Evolutionary conservation across 2,888 invertebrate genomes (phyloP).

Genomic region (Ichneumoninae sp.): DNA sequence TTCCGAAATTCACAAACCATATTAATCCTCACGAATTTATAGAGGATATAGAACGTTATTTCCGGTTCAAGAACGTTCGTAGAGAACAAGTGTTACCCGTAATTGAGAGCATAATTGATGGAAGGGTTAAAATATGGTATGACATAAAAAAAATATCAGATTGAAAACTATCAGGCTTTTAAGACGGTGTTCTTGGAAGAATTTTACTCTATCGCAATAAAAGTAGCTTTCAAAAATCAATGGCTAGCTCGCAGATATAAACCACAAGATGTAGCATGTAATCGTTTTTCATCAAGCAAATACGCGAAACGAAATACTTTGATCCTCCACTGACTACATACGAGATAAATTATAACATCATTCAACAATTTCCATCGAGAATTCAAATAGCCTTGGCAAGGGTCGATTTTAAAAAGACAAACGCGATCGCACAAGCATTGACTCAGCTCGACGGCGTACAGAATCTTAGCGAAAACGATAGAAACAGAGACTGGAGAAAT

Average conservation of each 20-base stretch:
- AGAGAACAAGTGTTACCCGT: not conserved
- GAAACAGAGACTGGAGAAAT: no score
- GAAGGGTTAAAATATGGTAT: conserved; percentile 42
- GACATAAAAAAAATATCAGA: not conserved
- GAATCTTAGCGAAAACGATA: no score
- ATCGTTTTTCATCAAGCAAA: conserved; percentile 20
- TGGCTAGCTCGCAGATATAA: not conserved
- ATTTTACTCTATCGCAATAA: conserved; percentile 50
- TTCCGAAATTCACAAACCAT: conserved; percentile 29
- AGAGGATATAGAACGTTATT: conserved; percentile 35
- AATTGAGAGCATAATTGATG: conserved; percentile 32
- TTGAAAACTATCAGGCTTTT: conserved; percentile 34
- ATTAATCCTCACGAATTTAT: conserved; percentile 37
- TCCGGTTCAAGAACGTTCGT: conserved; percentile 29
- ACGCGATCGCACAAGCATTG: no score
- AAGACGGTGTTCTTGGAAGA: conserved; percentile 19
- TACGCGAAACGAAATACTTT: conserved; percentile 13
- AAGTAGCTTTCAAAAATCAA: conserved; percentile 30
- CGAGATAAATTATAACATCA: no score
- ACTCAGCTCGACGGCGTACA: no score
- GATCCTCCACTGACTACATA: no score
- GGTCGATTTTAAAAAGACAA: no score
- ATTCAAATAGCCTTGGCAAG: no score
- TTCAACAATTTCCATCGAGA: no score
- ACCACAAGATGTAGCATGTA: conserved; percentile 28